A percentile compares a stretch with the other conserved stretches of the same genome.
Evolutionary conservation across 1,140 invertebrate genomes (phyloP).

Genomic region (Dendroctonus ponderosae): DNA sequence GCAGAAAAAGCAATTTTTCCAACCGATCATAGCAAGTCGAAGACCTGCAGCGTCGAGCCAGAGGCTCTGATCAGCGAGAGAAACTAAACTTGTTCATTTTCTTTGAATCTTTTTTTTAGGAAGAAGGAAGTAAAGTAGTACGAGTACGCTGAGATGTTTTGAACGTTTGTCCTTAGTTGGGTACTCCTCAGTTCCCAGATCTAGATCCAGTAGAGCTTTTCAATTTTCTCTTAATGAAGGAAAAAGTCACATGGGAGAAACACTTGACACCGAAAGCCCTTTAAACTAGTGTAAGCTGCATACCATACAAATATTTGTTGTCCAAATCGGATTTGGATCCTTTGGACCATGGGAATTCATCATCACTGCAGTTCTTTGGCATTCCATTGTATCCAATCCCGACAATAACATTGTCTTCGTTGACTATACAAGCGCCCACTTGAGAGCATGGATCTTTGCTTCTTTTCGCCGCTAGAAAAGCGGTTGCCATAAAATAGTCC

Average conservation of each 20-base stretch:
- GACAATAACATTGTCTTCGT: conserved; percentile 85
- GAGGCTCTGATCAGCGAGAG: no score
- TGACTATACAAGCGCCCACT: conserved; percentile 92
- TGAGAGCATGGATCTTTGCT: conserved; percentile 92
- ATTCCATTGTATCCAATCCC: conserved; percentile 96
- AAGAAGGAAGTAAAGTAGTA: no score
- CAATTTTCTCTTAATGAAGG: no score
- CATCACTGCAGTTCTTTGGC: conserved; percentile 84
- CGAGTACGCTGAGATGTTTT: no score
- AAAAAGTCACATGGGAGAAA: no score
- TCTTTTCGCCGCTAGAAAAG: conserved; percentile 79
- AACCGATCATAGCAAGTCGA: background rate
- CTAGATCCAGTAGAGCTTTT: no score
- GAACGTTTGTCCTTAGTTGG: no score
- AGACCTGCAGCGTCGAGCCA: no score
- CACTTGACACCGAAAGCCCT: no score
- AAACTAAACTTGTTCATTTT: no score
- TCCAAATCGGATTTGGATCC: conserved; percentile 56
- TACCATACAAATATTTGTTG: conserved; percentile 85
- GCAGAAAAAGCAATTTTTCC: conserved; percentile 37
- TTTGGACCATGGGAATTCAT: conserved; percentile 85
- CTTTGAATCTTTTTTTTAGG: no score
- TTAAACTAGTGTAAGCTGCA: background rate
- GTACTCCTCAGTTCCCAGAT: no score
- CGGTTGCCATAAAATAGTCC: conserved; percentile 93